Base-by-base conservation (phyloP, 2,113 vertebrate genomes). In the Poicephalus gulielmi region DNA sequence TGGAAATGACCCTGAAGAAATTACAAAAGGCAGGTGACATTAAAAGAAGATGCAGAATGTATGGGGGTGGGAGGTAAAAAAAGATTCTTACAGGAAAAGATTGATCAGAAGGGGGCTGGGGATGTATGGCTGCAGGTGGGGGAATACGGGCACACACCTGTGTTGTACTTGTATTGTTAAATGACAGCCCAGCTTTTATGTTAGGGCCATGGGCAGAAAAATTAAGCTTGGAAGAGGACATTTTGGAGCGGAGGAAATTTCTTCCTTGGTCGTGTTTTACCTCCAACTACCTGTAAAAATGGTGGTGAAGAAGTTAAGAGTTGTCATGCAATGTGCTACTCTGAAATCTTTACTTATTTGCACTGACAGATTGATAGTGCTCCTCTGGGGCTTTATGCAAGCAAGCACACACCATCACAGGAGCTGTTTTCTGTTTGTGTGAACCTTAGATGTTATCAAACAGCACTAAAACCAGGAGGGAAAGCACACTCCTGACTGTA, bases 351-450 rank as follows among this genome's bases (percentile, higher is more conserved):
- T 35, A 20, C 27, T 27, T 14, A 3, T 44, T 75, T 43, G 43
- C 46, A 49, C 17, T 3, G 24, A 22, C 7, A 18, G 47, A 57
- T 8, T 28, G 37, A 23, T 7, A 22, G 55, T 28, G 35, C 33
- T 68, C 6, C 74, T 79, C 73, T 57, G 2, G 0, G 47, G 66
- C 62, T 74, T 35, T 13, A 5, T 14, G 68, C 49, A 47, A 30
- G 49, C 30, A 31, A 46, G 18, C 3, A 0, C 35, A 6, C 8
- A 5, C 30, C 5, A 2, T 30, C n/a, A 14, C 9, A n/a, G n/a
- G 17, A 23, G 39, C 4, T 24, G 62, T 31, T 25, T 67, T 13
- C 23, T 82, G 43, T 35, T 33, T 77, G 44, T 8, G 3, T 33
- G 8, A 49, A 44, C 66, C 49, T 82, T 20, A 24, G 53, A 3